Percentiles rank a stretch among this genome's conserved stretches.
Evolutionary conservation across 1,140 invertebrate species (phyloP).

Genomic region (Eurosta solidaginis): DNA sequence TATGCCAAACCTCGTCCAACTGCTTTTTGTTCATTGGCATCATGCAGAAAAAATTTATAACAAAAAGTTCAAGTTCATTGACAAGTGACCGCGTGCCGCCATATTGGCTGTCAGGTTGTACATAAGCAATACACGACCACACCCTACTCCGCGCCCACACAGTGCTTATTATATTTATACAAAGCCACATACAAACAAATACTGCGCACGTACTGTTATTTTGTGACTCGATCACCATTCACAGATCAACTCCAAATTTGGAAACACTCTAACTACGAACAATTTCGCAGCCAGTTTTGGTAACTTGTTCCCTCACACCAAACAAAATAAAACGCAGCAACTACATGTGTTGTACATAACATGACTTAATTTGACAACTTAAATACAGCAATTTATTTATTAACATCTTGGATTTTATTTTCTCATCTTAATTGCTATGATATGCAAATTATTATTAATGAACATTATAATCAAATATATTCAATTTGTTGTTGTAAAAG

Average conservation of each 20-base stretch:
- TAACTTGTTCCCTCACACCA: neutral
- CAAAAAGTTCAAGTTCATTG: constrained; percentile 8
- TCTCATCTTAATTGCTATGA: neutral
- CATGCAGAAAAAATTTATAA: neutral
- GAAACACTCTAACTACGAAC: neutral
- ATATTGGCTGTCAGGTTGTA: neutral
- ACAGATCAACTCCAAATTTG: neutral
- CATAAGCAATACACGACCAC: neutral
- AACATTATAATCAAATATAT: neutral
- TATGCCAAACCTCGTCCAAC: neutral
- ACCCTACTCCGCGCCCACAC: neutral
- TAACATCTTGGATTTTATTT: neutral
- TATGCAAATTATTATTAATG: neutral
- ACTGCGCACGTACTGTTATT: neutral
- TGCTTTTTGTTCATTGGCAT: neutral
- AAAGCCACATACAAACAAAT: neutral
- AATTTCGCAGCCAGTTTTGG: neutral
- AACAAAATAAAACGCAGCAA: neutral
- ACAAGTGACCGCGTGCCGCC: neutral
- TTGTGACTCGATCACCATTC: neutral
- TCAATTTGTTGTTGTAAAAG: no score
- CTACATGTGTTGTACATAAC: no score
- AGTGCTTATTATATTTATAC: neutral
- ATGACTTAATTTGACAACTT: neutral
- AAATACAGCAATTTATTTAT: neutral